Percentiles rank a stretch among this genome's conserved stretches.
Evolutionary conservation across 1,140 invertebrate species (phyloP).

Genomic region (Planococcus citri): DNA sequence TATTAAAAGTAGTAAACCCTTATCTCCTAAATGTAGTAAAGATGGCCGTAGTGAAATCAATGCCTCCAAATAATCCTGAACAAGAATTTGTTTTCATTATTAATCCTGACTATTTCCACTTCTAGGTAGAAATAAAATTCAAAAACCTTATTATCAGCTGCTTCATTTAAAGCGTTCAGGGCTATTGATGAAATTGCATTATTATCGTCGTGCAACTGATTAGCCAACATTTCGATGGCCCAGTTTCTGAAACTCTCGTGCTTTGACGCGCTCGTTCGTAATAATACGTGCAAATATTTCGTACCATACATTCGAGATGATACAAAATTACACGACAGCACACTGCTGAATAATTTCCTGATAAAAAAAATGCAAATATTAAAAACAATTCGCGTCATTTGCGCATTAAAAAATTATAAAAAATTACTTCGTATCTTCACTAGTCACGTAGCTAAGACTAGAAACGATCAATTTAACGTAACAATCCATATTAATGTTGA

Average conservation of each 20-base stretch:
- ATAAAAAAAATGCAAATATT: conserved; percentile 22
- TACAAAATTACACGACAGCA: conserved; percentile 51
- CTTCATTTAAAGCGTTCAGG: conserved; percentile 76
- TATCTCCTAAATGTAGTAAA: conserved; percentile 66
- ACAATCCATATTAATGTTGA: conserved; percentile 60
- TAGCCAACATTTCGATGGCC: conserved; percentile 68
- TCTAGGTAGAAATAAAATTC: no score
- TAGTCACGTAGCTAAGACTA: conserved; percentile 68
- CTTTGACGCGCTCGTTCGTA: conserved; percentile 50
- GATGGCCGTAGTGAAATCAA: conserved; percentile 58
- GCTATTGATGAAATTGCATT: conserved; percentile 62
- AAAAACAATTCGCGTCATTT: not conserved
- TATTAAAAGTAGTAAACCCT: conserved; percentile 66
- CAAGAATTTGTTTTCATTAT: not conserved
- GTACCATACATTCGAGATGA: conserved; percentile 76
- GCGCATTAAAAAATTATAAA: no score
- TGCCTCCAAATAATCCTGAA: conserved; percentile 58
- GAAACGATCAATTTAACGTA: conserved; percentile 87
- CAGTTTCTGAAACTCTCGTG: conserved; percentile 45
- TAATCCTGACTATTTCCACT: no score
- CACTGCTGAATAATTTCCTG: conserved; percentile 50
- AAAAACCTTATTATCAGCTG: conserved; percentile 75
- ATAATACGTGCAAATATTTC: conserved; percentile 71
- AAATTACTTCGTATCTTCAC: conserved; percentile 51
- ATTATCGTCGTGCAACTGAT: conserved; percentile 66